phyloP scores from a whole-genome alignment of 2,888 invertebrate species.

The Pilophorus perplexus region DNA sequence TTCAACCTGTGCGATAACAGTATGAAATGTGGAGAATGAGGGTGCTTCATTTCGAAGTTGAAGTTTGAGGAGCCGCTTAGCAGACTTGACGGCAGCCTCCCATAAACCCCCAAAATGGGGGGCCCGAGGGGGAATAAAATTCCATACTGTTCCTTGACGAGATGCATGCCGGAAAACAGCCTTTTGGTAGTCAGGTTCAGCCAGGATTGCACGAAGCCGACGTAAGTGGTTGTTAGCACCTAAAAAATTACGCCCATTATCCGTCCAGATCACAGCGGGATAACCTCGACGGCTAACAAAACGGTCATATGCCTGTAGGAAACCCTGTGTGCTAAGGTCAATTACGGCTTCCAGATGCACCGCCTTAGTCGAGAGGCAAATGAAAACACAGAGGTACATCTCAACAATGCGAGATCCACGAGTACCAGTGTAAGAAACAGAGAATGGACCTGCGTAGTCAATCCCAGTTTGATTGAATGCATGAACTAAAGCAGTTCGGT shows the following conservation, averaged over 20 bases:
- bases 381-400: background rate
- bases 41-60: too few relatives aligned
- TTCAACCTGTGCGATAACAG: background rate
- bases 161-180: background rate
- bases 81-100: constrained; percentile 16
- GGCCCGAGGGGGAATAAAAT: too few relatives aligned
- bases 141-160: too few relatives aligned
- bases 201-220: background rate
- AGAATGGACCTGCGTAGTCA: constrained; percentile 21
- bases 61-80: too few relatives aligned
- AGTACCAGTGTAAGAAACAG: background rate
- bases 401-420: background rate
- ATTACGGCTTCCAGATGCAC: background rate
- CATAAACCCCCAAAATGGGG: constrained; percentile 18
- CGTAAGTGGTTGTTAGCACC: constrained; percentile 17
- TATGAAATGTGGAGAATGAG: background rate
- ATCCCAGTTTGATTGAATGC: constrained; percentile 12
- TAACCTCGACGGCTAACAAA: constrained; percentile 13
- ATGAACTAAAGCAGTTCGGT: background rate
- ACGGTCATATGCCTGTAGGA: too few relatives aligned
- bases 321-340: background rate
- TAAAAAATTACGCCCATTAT: constrained; percentile 22
- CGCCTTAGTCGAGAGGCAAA: constrained; percentile 1
- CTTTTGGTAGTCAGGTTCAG: background rate
- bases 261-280: constrained; percentile 17